Conservation (phyloP, 2,888 invertebrate genomes). For the Dyspetes luteomarginatus region DNA sequence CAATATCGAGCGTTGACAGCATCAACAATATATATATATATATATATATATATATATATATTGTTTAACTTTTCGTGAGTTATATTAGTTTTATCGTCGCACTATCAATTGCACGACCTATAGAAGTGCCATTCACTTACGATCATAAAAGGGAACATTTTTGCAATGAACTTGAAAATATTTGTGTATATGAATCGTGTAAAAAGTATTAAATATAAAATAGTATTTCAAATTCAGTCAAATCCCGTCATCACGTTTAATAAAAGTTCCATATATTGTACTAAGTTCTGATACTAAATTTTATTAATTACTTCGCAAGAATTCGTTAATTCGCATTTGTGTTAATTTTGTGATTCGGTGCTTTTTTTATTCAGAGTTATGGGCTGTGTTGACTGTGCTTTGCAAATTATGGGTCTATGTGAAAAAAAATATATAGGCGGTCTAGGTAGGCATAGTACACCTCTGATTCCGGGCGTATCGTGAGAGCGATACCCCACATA, state of each 20-base stretch:
- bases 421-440: slow-evolving; percentile 24
- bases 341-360: background rate
- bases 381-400: slow-evolving; percentile 24
- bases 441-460: slow-evolving; percentile 41
- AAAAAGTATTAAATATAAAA: too few relatives aligned
- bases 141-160: too few relatives aligned
- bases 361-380: background rate
- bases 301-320: too few relatives aligned
- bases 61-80: background rate
- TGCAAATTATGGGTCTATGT: slow-evolving; percentile 22
- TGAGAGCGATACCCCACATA: slow-evolving; percentile 54
- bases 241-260: too few relatives aligned
- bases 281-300: too few relatives aligned
- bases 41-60: background rate
- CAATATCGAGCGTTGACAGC: too few relatives aligned
- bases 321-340: background rate
- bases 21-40: background rate
- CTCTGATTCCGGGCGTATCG: slow-evolving; percentile 47
- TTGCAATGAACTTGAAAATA: too few relatives aligned
- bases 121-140: background rate
- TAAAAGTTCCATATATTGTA: too few relatives aligned
- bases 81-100: background rate
- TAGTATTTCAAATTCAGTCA: too few relatives aligned
- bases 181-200: too few relatives aligned
- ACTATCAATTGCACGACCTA: background rate